Evolutionary conservation across 2,797 vertebrate genomes (phyloP), one percentile per base, ranked within the genome.

Genomic region (Crocodylus rhombifer): DNA sequence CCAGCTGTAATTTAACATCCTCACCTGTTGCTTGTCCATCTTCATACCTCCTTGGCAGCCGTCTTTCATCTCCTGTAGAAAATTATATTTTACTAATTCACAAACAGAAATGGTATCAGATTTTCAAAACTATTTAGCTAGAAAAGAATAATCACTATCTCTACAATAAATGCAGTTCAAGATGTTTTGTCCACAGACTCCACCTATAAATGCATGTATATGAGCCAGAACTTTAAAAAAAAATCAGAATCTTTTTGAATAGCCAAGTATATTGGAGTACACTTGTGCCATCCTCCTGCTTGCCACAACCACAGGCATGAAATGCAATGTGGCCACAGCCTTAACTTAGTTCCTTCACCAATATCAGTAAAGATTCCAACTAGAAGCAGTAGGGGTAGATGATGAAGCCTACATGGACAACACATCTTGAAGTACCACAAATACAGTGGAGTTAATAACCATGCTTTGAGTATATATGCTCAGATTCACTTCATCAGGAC

Each of bases 1-100:
- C 76, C 58, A 61, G 91, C 79, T 36, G 56, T 36, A 58, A 77
- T 21, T 58, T 71, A 51, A 18, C 20, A 87, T 61, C 94, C 98
- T 97, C 86, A 98, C 98, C 98, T 97, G 97, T 90, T 84, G 97
- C 88, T 95, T 98, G 98, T 97, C 97, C 98, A 88, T 98, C 98
- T 95, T 98, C 98, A 4, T 97, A 98, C 79, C 97, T 98, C 95
- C 97, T 95, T 85, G 98, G 97, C 86, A 98, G 95, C 88, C 97
- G 97, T 94, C 98, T 96, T 94, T 98, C 98, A 91, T 98, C 98
- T 97, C 98, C 98, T 98, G 96, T 93, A 97, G 94, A 87, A 95
- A 95, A 96, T 79, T 81, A 82, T 85, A 91, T 67, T 94, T 88
- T 25, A 91, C 67, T 95, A 92, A 91, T 95, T 90, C 93, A 97